A percentile compares a stretch with the other conserved stretches of the same genome.
These are phyloP conservation scores for Atrichornis clamosus DNA, from an alignment of 2,113 vertebrate genomes.

Conservation along the genomic window DNA sequence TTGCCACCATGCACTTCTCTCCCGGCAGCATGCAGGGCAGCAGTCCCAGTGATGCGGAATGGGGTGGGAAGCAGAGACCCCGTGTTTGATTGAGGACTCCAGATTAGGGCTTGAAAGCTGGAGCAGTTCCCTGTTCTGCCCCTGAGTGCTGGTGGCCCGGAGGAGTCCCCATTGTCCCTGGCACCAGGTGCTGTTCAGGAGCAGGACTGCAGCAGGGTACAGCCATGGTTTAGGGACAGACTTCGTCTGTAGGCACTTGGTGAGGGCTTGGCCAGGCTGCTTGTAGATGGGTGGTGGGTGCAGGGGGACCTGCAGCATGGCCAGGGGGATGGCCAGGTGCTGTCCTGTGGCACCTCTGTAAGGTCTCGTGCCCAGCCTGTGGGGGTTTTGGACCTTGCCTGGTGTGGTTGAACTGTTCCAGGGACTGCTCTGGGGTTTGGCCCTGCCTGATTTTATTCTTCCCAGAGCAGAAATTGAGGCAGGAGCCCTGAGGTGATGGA, in stretches of 20 bases:
- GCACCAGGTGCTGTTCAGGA: neutral
- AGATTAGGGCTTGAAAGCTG: neutral
- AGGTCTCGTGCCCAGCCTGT: neutral
- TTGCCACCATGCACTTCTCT: fast-evolving
- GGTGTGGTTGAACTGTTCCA: neutral
- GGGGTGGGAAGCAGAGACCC: neutral
- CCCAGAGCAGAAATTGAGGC: neutral
- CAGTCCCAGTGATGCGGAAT: fast-evolving
- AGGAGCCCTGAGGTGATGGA: neutral
- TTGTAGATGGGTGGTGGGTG: neutral
- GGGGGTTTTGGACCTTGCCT: neutral
- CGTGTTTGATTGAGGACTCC: neutral
- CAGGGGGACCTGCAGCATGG: neutral
- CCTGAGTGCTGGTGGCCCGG: neutral
- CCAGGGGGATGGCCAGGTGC: fast-evolving
- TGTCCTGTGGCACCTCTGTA: neutral
- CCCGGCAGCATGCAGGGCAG: fast-evolving
- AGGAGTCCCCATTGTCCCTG: fast-evolving
- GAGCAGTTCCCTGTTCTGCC: neutral
- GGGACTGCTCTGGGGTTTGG: neutral
- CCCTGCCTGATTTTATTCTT: neutral
- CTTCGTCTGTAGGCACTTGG: neutral
- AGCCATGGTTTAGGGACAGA: neutral
- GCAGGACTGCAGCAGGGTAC: neutral
- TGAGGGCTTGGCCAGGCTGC: neutral